A percentile compares a stretch with the other conserved stretches of the same genome.
These are phyloP conservation scores for Dicyrtoma fusca DNA, from an alignment of 2,888 invertebrate species.

Conservation along the genomic window DNA sequence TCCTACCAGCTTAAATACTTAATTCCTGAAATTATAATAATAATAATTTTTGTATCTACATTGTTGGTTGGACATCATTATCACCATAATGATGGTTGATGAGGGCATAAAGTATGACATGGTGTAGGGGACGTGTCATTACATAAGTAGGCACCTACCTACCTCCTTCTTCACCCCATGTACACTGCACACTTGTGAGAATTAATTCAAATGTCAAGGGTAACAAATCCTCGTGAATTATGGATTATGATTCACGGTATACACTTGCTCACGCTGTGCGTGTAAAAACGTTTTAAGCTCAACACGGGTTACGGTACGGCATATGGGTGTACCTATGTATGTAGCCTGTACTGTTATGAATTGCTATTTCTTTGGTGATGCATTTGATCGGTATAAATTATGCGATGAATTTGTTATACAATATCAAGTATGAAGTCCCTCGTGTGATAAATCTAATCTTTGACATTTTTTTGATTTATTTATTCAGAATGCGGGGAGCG, in stretches of 20 bases:
- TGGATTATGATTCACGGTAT: constrained; percentile 2
- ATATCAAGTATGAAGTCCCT: neutral
- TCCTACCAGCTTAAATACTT: no score
- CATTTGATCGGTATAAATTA: constrained; percentile 29
- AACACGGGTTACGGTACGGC: neutral
- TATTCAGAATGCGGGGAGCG: constrained; percentile 59
- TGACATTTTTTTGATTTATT: constrained; percentile 35
- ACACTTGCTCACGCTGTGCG: neutral
- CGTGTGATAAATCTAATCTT: constrained; percentile 29
- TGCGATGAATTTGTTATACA: constrained; percentile 19
- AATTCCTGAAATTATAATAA: no score
- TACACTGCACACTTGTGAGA: constrained; percentile 1
- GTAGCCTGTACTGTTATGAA: neutral
- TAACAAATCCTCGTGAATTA: constrained; percentile 21
- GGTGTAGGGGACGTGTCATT: neutral
- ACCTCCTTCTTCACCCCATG: no score
- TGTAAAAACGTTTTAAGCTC: constrained; percentile 14
- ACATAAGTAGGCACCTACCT: no score
- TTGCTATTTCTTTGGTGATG: constrained; percentile 6
- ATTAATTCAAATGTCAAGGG: constrained; percentile 31
- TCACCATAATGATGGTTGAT: neutral
- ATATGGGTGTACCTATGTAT: no score
- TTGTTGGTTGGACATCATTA: no score
- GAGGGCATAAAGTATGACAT: neutral
- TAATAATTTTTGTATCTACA: neutral